phyloP scores from a whole-genome alignment of 1,140 invertebrate genomes.

The Cydia fagiglandana region DNA sequence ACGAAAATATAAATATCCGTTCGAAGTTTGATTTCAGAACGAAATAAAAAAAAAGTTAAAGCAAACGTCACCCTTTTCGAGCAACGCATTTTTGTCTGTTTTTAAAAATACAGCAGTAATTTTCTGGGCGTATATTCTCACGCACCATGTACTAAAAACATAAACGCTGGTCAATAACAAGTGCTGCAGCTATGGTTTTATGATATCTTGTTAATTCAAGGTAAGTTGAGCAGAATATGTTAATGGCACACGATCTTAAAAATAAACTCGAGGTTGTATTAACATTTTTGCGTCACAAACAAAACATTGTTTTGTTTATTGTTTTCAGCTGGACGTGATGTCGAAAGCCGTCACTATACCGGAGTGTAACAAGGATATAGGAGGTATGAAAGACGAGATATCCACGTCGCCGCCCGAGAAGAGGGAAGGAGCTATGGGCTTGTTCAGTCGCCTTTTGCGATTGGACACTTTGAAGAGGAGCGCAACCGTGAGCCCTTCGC shows the following conservation, averaged over 20 bases:
- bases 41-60: constrained; percentile 25
- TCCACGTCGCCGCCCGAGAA: constrained; percentile 64
- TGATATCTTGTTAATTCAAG: constrained; percentile 50
- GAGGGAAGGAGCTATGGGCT: constrained; percentile 65
- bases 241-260: constrained; percentile 48
- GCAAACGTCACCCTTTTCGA: constrained; percentile 63
- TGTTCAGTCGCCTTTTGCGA: constrained; percentile 66
- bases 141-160: constrained; percentile 50
- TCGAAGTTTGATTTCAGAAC: constrained; percentile 15
- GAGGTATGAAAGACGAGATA: constrained; percentile 65
- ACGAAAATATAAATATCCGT: not conserved
- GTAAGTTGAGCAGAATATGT: constrained; percentile 39
- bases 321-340: constrained; percentile 69
- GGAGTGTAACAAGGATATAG: constrained; percentile 66
- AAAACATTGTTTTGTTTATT: constrained; percentile 74
- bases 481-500: constrained; percentile 51
- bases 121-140: constrained; percentile 44
- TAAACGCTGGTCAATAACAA: constrained; percentile 37
- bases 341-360: constrained; percentile 71
- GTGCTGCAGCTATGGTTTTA: constrained; percentile 59
- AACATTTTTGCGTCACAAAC: constrained; percentile 70
- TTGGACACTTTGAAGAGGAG: constrained; percentile 62
- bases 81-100: constrained; percentile 61
- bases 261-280: constrained; percentile 56
- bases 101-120: constrained; percentile 49